A percentile compares a stretch with the other conserved stretches of the same genome.
Evolutionary conservation across 2,888 invertebrate genomes (phyloP).

Genomic region (Metacarcinus magister): DNA sequence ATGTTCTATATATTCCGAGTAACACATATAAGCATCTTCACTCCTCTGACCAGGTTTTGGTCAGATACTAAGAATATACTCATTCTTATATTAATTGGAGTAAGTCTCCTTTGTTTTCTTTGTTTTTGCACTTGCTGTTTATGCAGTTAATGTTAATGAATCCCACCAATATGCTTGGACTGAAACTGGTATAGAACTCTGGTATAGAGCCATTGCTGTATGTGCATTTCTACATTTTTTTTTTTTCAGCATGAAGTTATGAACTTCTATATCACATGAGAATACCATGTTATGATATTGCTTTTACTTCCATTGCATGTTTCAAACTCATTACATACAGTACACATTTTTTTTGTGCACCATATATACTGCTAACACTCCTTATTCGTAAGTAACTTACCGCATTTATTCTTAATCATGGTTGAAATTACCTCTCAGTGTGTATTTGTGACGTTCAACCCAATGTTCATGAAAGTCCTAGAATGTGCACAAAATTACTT

Average conservation of each 20-base stretch:
- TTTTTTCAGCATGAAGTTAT: not conserved
- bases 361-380: not conserved
- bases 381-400: not conserved
- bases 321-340: not conserved
- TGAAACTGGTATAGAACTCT: not conserved
- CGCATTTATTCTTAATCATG: not conserved
- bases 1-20: constrained; percentile 77
- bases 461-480: not conserved
- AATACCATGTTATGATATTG: not conserved
- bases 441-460: not conserved
- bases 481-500: not conserved
- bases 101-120: constrained; percentile 62
- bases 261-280: not conserved
- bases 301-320: not conserved
- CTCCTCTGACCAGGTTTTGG: constrained; percentile 76
- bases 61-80: constrained; percentile 80
- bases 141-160: not conserved
- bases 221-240: not conserved
- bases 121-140: not conserved
- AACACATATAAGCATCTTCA: constrained; percentile 79
- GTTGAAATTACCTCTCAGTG: not conserved
- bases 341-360: not conserved
- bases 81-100: constrained; percentile 72
- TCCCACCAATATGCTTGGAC: not conserved
- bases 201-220: not conserved